Conservation (phyloP, 2,888 invertebrate species). For the Zonitis immaculata region DNA sequence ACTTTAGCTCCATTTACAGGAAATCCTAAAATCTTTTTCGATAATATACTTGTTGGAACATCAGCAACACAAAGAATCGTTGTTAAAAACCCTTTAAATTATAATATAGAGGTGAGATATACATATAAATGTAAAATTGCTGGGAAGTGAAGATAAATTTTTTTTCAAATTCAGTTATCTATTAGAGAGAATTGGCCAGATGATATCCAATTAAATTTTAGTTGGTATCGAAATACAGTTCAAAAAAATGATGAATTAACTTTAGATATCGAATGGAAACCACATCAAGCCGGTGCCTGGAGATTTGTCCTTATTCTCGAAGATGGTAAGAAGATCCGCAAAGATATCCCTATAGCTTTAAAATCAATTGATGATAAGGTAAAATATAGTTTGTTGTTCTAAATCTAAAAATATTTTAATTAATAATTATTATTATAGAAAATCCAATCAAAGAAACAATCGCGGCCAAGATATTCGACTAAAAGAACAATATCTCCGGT, state of each 20-base stretch:
- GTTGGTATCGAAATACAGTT: slow-evolving; percentile 54
- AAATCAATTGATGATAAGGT: slow-evolving; percentile 52
- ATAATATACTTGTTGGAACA: slow-evolving; percentile 58
- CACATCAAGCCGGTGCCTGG: slow-evolving; percentile 55
- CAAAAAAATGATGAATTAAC: slow-evolving; percentile 53
- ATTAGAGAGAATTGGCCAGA: slow-evolving; percentile 53
- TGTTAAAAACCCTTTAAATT: slow-evolving; percentile 55
- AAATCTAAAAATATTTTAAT: no score
- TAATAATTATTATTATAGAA: no score
- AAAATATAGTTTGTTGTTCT: no score
- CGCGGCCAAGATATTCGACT: neutral
- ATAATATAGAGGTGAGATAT: slow-evolving; percentile 50
- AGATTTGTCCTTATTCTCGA: slow-evolving; percentile 59
- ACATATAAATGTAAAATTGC: no score
- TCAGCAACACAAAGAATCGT: slow-evolving; percentile 54
- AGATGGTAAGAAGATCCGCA: slow-evolving; percentile 60
- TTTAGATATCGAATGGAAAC: slow-evolving; percentile 63
- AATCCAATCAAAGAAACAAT: neutral
- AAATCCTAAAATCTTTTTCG: slow-evolving; percentile 63
- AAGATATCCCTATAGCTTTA: slow-evolving; percentile 61
- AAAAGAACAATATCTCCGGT: neutral
- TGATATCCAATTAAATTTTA: slow-evolving; percentile 56
- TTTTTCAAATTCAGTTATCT: slow-evolving; percentile 46
- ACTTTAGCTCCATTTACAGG: slow-evolving; percentile 63
- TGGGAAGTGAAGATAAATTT: no score